Evolutionary conservation across 2,113 vertebrate genomes (phyloP).

Genomic region (Illadopsis cleaveri): DNA sequence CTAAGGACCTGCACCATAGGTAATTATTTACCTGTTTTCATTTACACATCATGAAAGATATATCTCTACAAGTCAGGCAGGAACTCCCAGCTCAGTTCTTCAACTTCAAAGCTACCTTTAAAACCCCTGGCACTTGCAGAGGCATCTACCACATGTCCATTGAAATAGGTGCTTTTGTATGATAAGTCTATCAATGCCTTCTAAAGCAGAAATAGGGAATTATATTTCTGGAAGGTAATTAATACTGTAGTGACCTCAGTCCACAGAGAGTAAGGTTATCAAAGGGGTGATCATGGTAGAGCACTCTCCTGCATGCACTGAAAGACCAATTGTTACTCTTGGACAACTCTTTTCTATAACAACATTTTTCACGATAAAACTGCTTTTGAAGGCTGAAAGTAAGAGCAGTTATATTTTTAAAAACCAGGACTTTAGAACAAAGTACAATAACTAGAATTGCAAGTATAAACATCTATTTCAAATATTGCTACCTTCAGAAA

Average conservation of each 20-base stretch:
- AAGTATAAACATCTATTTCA: not conserved
- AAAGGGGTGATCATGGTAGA: not conserved
- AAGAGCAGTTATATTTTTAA: not conserved
- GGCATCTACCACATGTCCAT: not conserved
- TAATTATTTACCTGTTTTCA: conserved; percentile 48
- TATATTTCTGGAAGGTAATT: conserved; percentile 30
- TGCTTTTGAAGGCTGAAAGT: not conserved
- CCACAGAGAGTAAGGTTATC: not conserved
- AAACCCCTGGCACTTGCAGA: conserved; percentile 9
- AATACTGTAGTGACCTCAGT: not conserved
- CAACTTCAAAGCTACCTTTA: conserved; percentile 44
- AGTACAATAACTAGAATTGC: not conserved
- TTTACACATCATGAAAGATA: conserved; percentile 12
- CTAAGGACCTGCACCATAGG: not conserved
- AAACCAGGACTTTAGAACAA: not conserved
- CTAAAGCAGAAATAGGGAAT: conserved; percentile 16
- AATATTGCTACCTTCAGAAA: not conserved
- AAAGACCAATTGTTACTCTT: conserved; percentile 32
- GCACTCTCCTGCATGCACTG: not conserved
- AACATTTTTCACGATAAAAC: not conserved
- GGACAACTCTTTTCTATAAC: not conserved
- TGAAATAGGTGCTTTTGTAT: conserved; percentile 6
- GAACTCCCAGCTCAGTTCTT: conserved; percentile 18
- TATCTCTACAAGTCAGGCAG: conserved; percentile 31
- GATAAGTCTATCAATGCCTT: not conserved